A percentile compares a stretch with the other conserved stretches of the same genome.
Conservation (phyloP, 2,888 invertebrate species). For the Silvanus unidentatus region DNA sequence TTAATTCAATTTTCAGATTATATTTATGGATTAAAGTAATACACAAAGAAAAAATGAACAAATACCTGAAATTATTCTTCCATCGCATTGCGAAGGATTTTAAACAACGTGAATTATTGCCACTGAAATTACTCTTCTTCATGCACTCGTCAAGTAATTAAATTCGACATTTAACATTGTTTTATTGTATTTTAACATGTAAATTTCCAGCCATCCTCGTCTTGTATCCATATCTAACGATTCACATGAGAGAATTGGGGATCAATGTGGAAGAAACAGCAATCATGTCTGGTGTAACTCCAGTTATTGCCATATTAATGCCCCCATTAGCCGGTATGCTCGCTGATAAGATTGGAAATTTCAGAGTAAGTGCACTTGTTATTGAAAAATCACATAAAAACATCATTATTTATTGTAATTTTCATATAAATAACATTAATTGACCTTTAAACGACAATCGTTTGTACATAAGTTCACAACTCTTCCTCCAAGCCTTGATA, state of each 20-base stretch:
- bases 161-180: not conserved
- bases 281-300: slow-evolving; percentile 72
- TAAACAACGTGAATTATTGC: slow-evolving; percentile 64
- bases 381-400: not conserved
- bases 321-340: slow-evolving; percentile 71
- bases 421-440: no score
- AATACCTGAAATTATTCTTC: slow-evolving; percentile 58
- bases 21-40: no score
- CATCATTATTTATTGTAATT: not conserved
- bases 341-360: slow-evolving; percentile 75
- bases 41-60: no score
- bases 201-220: slow-evolving; percentile 61
- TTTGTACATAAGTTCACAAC: no score
- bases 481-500: no score
- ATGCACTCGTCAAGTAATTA: slow-evolving; percentile 73
- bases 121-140: slow-evolving; percentile 70
- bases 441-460: no score
- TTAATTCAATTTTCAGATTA: no score
- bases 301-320: slow-evolving; percentile 69
- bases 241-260: slow-evolving; percentile 74
- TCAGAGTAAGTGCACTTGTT: slow-evolving; percentile 62
- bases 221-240: slow-evolving; percentile 71
- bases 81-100: slow-evolving; percentile 64
- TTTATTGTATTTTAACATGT: slow-evolving; percentile 6
- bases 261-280: slow-evolving; percentile 75